Conservation (phyloP, 2,113 vertebrate species). For the Caretta caretta region DNA sequence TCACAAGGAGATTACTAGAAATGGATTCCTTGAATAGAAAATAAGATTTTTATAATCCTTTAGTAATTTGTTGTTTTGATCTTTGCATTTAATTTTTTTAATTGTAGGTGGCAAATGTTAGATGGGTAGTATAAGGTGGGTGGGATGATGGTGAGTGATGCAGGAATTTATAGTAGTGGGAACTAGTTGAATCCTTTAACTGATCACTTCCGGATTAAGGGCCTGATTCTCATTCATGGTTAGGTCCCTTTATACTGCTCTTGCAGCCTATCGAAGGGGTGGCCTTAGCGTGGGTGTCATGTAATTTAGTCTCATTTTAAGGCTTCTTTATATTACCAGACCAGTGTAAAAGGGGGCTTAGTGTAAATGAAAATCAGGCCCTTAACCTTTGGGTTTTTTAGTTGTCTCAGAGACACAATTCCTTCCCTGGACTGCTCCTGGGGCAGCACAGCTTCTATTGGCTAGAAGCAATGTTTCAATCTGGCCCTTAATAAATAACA, state of each 20-base stretch:
- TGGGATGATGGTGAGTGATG: neutral
- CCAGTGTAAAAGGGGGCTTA: neutral
- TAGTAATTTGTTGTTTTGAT: neutral
- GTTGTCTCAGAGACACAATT: neutral
- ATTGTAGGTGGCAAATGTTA: neutral
- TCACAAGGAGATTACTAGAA: neutral
- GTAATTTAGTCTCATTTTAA: neutral
- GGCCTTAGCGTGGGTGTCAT: neutral
- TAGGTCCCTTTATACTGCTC: neutral
- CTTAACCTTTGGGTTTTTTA: neutral
- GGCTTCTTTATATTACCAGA: neutral
- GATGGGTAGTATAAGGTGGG: neutral
- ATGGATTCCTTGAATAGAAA: neutral
- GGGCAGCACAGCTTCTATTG: neutral
- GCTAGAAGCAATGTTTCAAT: neutral
- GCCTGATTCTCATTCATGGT: neutral
- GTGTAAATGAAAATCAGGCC: neutral
- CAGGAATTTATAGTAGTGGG: neutral
- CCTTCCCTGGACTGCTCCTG: neutral
- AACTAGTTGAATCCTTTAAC: neutral
- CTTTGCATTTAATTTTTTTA: neutral
- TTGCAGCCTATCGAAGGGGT: neutral
- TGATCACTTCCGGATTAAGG: neutral
- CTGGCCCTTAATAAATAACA: conserved; percentile 24
- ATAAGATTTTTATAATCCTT: no score